phyloP scores from a whole-genome alignment of 2,888 invertebrate genomes.

The Vanessa cardui region DNA sequence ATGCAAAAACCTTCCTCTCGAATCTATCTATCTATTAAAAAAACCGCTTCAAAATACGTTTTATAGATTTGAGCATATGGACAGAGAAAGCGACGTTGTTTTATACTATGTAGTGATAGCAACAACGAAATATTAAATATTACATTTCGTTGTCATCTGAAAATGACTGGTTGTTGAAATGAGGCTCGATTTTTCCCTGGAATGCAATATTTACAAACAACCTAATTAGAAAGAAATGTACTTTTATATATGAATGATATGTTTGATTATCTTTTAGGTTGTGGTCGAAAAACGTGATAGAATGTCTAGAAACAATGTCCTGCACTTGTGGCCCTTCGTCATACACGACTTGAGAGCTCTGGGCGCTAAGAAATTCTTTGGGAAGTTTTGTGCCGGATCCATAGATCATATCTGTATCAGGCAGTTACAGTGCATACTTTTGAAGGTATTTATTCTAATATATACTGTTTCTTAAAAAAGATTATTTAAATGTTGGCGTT shows the following conservation, averaged over 20 bases:
- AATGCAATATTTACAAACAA: neutral
- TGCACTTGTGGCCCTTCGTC: slow-evolving; percentile 99
- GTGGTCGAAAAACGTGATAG: slow-evolving; percentile 97
- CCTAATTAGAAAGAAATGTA: neutral
- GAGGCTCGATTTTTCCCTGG: too few relatives aligned
- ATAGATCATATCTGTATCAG: slow-evolving; percentile 99
- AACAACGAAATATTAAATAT: too few relatives aligned
- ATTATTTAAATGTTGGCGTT: neutral
- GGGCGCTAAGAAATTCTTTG: slow-evolving; percentile 99
- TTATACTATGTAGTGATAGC: too few relatives aligned
- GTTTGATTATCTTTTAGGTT: slow-evolving; percentile 68
- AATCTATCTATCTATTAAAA: too few relatives aligned
- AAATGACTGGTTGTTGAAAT: too few relatives aligned
- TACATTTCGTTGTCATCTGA: too few relatives aligned
- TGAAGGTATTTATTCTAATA: slow-evolving; percentile 86
- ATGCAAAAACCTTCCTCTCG: too few relatives aligned
- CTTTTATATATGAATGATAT: neutral
- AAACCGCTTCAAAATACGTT: too few relatives aligned
- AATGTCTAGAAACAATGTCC: slow-evolving; percentile 97
- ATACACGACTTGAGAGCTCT: slow-evolving; percentile 96
- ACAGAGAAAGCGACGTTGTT: too few relatives aligned
- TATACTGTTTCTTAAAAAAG: neutral
- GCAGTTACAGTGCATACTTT: slow-evolving; percentile 96
- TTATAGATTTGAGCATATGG: too few relatives aligned
- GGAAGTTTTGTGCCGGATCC: slow-evolving; percentile 98